A percentile compares a stretch with the other conserved stretches of the same genome.
These are phyloP conservation scores for Luidia sarsii DNA, from an alignment of 53 echinoderm and acorn worm genomes.

Conservation along the genomic window DNA sequence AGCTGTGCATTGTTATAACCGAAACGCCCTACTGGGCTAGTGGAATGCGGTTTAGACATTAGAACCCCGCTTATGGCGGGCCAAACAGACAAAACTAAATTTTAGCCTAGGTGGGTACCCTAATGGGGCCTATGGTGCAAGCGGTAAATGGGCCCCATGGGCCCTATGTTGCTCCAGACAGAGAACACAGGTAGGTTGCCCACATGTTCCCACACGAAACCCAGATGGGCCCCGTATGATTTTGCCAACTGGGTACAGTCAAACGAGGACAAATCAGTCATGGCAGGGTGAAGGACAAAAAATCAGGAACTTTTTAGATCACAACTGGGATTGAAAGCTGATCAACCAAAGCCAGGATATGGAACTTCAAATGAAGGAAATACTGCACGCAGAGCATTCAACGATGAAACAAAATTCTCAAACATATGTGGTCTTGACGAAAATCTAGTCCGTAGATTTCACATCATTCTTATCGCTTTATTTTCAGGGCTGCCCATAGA, in stretches of 20 bases:
- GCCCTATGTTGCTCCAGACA: no score
- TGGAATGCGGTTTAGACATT: no score
- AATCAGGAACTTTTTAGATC: slow-evolving; percentile 24
- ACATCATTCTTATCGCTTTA: slow-evolving; percentile 35
- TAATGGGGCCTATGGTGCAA: no score
- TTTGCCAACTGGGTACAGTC: slow-evolving; percentile 32
- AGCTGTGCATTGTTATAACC: no score
- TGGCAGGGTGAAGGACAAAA: slow-evolving; percentile 8
- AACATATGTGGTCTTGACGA: slow-evolving; percentile 51
- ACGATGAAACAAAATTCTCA: slow-evolving; percentile 36
- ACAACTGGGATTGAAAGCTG: slow-evolving; percentile 49
- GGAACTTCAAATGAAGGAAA: slow-evolving; percentile 66
- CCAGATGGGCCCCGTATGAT: no score
- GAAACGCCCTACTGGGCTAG: no score
- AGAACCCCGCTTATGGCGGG: no score
- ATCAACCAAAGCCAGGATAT: slow-evolving; percentile 60
- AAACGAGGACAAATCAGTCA: slow-evolving; percentile 34
- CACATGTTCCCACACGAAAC: no score
- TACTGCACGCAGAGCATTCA: slow-evolving; percentile 65
- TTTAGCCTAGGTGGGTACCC: no score
- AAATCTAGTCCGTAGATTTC: slow-evolving; percentile 30
- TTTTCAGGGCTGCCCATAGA: slow-evolving; percentile 32
- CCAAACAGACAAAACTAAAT: no score
- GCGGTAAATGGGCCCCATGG: no score
- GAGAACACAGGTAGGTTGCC: no score